A percentile compares a stretch with the other conserved stretches of the same genome.
These are phyloP conservation scores for Odobenus rosmarus DNA, from an alignment of 2,113 vertebrate genomes.

Conservation along the genomic window DNA sequence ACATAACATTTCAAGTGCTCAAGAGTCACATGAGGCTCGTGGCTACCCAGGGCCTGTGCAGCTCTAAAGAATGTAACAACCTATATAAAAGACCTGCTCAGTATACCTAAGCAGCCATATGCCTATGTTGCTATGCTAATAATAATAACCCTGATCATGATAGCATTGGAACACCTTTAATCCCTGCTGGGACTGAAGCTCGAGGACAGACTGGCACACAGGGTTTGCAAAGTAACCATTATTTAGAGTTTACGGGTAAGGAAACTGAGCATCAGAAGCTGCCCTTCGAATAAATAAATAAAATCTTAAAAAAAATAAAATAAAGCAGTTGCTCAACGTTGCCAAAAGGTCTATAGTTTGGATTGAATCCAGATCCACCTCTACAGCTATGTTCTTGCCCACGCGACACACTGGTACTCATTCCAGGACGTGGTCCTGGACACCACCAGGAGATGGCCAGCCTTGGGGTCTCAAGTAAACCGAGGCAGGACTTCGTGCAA, in stretches of 20 bases:
- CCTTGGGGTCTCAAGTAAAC: background rate
- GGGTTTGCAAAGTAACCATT: background rate
- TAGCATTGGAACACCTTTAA: background rate
- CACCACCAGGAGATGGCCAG: background rate
- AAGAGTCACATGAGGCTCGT: no score
- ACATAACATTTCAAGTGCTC: background rate
- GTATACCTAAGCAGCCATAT: accelerated
- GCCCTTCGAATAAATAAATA: background rate
- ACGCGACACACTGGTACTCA: background rate
- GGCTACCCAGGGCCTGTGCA: background rate
- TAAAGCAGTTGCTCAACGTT: background rate
- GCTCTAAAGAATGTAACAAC: background rate
- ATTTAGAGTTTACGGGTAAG: background rate
- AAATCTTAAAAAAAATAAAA: background rate
- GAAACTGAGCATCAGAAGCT: background rate
- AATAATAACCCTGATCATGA: background rate
- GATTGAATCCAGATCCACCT: background rate
- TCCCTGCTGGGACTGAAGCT: background rate
- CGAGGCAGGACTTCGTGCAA: accelerated
- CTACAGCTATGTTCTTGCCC: background rate
- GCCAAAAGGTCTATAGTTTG: background rate
- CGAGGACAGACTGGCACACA: background rate
- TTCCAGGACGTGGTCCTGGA: background rate
- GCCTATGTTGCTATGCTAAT: background rate
- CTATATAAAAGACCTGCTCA: background rate